Base-by-base conservation (phyloP, 2,113 vertebrate species). In the Alethe castanea region DNA sequence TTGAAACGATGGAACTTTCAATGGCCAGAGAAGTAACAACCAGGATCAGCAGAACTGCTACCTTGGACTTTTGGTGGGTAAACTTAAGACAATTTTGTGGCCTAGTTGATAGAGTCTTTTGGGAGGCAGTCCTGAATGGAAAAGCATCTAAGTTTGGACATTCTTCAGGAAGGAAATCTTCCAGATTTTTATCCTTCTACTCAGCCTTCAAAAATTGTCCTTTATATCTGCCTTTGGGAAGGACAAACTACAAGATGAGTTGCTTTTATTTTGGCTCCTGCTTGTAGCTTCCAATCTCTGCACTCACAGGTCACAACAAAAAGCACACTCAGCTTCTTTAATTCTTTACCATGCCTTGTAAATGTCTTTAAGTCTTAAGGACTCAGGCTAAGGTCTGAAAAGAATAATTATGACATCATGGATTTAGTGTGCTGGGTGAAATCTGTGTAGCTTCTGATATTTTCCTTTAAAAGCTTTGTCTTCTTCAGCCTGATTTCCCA, bases 261-360 rank as follows among this genome's bases (percentile, higher is more conserved):
- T 40, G 6, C 35, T 35, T 70, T 23, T 60, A 2, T 62, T 82
- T 57, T 64, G 29, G 44, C 4, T 82, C 9, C 36, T 74, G 5
- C 11, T 69, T 69, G 16, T 35, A 71, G 8, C 14, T 81, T 71
- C 42, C 18, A 56, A 4, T 33, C 26, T 52, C 16, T 52, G 19
- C 23, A 45, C 8, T 40, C 22, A 42, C 19, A 33, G 4, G 18
- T 57, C 31, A 42, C 13, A 66, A 42, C 28, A 48, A 85, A 36
- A 4, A 60, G 26, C 17, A 47, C 19, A 44, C 5, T 31, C 42
- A n/a, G 3, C 14, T 44, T 12, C 31, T 52, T 47, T 31, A 76
- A 31, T 24, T 26, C 22, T 53, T 48, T 54, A 38, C 35, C 0
- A 0, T 4, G 3, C 11, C 19, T 25, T 14, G 3, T 66, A 61